phyloP scores from a whole-genome alignment of 2,113 vertebrate genomes.

The Gallinago jamesoni region DNA sequence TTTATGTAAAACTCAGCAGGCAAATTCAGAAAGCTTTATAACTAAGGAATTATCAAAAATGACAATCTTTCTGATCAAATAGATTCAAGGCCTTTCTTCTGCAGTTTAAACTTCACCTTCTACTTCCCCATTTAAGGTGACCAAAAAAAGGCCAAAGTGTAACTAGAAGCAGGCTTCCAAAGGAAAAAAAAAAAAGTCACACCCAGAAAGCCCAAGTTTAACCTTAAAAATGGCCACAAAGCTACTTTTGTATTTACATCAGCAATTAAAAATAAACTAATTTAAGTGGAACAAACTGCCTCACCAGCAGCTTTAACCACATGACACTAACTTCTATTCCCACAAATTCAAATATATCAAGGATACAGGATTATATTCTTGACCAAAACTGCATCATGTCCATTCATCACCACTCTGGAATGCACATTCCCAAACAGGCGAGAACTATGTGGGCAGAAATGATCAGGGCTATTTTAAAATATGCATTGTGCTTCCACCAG shows the following conservation, averaged over 20 bases:
- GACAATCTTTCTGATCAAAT: not conserved
- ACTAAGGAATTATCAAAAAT: not conserved
- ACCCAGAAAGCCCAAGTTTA: not conserved
- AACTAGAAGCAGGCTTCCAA: not conserved
- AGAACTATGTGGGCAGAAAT: not conserved
- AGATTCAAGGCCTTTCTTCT: not conserved
- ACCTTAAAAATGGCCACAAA: not conserved
- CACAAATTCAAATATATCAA: not conserved
- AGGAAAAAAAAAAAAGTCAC: not conserved
- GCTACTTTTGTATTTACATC: not conserved
- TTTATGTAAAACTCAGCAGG: not conserved
- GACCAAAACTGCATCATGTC: not conserved
- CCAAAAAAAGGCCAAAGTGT: not conserved
- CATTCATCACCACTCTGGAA: conserved; percentile 52
- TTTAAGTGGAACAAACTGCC: not conserved
- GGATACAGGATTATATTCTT: not conserved
- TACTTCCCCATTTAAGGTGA: not conserved
- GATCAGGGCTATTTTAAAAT: not conserved
- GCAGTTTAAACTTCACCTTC: not conserved
- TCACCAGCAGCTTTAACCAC: not conserved
- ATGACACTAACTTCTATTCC: not conserved
- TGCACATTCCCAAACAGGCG: not conserved
- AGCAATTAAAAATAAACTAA: not conserved
- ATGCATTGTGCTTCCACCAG: not conserved
- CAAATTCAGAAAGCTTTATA: not conserved